Percentiles rank a stretch among this genome's conserved stretches.
phyloP scores from a whole-genome alignment of 2,888 invertebrate species.

The Phragmatobia fuliginosa region DNA sequence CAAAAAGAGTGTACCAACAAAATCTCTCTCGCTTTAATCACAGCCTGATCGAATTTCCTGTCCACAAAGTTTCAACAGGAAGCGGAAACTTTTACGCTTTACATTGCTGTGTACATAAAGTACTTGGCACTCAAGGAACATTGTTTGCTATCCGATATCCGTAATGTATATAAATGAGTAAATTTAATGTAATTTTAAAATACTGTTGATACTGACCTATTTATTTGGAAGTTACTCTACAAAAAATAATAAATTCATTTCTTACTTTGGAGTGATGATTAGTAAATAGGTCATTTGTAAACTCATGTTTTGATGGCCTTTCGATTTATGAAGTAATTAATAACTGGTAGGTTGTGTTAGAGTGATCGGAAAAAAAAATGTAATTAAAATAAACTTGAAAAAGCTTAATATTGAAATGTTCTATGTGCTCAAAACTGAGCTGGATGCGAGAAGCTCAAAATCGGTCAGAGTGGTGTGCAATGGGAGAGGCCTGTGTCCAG shows the following conservation, averaged over 20 bases:
- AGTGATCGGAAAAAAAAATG: too few species aligned
- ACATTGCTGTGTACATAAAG: constrained; percentile 57
- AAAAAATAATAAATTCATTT: neutral
- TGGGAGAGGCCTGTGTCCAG: too few species aligned
- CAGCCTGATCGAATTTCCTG: constrained; percentile 71
- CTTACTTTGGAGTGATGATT: neutral
- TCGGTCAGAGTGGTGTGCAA: too few species aligned
- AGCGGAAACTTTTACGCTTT: constrained; percentile 60
- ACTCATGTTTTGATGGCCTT: too few species aligned
- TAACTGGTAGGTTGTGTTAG: too few species aligned
- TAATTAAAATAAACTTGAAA: too few species aligned
- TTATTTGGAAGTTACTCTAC: neutral
- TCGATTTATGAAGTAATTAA: too few species aligned
- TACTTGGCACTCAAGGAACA: constrained; percentile 51
- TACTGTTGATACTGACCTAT: neutral
- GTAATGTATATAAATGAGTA: constrained; percentile 32
- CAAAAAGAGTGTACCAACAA: constrained; percentile 43
- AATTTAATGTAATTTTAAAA: too few species aligned
- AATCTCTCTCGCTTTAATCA: constrained; percentile 65
- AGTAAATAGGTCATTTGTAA: too few species aligned
- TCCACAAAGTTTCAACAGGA: constrained; percentile 60
- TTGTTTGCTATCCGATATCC: constrained; percentile 27
- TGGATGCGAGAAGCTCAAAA: too few species aligned
- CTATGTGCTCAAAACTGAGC: too few species aligned
- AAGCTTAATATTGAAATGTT: too few species aligned